Conservation (phyloP, 2,888 invertebrate genomes). For the Cheilosia vernalis region DNA sequence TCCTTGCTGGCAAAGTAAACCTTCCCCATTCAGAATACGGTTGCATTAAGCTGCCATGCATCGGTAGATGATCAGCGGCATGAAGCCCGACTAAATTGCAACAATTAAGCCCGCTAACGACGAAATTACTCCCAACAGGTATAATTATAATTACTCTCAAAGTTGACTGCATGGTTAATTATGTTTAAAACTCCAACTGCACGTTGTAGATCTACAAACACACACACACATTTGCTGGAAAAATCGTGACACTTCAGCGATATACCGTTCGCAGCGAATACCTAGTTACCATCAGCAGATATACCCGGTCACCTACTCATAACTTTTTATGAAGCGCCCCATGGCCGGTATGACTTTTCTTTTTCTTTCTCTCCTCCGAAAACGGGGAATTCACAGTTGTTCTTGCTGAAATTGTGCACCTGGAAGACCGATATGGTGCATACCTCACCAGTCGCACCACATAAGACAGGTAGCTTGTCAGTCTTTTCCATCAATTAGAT, state of each 20-base stretch:
- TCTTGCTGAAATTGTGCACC: slow-evolving; percentile 53
- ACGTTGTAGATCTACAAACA: slow-evolving; percentile 30
- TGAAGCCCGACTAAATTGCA: slow-evolving; percentile 50
- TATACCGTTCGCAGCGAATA: slow-evolving; percentile 51
- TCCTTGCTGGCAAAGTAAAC: background rate
- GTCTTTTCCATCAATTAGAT: slow-evolving; percentile 40
- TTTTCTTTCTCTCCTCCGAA: slow-evolving; percentile 44
- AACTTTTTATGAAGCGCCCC: slow-evolving; percentile 47
- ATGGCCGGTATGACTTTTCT: slow-evolving; percentile 12
- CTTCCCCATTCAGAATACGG: slow-evolving; percentile 21
- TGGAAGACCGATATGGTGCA: slow-evolving; percentile 58
- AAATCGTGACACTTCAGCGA: slow-evolving; percentile 47
- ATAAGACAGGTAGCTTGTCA: slow-evolving; percentile 44
- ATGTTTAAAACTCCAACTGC: slow-evolving; percentile 38
- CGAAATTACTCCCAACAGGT: slow-evolving; percentile 42
- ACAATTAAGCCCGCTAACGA: slow-evolving; percentile 53
- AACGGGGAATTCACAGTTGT: slow-evolving; percentile 63
- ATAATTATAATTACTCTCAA: slow-evolving; percentile 33
- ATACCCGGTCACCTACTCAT: slow-evolving; percentile 71
- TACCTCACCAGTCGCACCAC: slow-evolving; percentile 1
- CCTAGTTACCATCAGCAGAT: slow-evolving; percentile 18
- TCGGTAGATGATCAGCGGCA: slow-evolving; percentile 41
- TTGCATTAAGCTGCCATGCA: slow-evolving; percentile 18
- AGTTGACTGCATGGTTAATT: slow-evolving; percentile 43
- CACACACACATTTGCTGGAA: background rate